Conservation (phyloP, 1,140 invertebrate genomes). For the Chironomus striatipennis region DNA sequence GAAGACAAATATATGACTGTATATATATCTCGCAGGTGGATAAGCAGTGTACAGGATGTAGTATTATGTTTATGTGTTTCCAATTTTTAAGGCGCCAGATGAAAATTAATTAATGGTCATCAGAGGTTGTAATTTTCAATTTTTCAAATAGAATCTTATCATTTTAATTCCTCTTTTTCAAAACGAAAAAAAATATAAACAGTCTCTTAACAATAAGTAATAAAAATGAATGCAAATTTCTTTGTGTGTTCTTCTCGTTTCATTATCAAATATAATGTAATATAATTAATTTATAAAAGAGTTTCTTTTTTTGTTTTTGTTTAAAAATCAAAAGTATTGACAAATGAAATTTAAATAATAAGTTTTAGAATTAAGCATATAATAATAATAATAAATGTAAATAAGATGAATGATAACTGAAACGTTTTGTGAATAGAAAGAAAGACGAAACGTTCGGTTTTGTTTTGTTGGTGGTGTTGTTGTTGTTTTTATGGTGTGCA, state of each 20-base stretch:
- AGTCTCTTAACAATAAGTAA: conserved; percentile 11
- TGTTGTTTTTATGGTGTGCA: conserved; percentile 9
- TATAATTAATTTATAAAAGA: not conserved
- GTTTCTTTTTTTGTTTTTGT: too few species aligned
- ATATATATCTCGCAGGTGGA: not conserved
- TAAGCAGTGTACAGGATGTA: not conserved
- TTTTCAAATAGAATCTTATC: conserved; percentile 14
- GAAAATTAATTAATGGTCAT: not conserved
- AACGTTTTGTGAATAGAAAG: not conserved
- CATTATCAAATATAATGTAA: not conserved
- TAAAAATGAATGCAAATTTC: conserved; percentile 9
- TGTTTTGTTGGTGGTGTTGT: not conserved
- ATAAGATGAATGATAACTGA: conserved; percentile 2
- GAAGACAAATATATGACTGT: not conserved
- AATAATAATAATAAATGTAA: not conserved
- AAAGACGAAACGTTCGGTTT: not conserved
- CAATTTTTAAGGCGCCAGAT: not conserved
- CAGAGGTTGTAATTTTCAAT: not conserved
- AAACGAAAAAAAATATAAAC: conserved; percentile 14
- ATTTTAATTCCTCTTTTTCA: conserved; percentile 6
- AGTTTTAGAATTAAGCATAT: not conserved
- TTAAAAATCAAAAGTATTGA: not conserved
- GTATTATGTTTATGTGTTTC: not conserved
- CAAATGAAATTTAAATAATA: not conserved
- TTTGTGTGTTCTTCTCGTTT: not conserved